Base-by-base conservation (phyloP, 35 echinoderm and acorn worm species). In the Ophiothrix spiculata region DNA sequence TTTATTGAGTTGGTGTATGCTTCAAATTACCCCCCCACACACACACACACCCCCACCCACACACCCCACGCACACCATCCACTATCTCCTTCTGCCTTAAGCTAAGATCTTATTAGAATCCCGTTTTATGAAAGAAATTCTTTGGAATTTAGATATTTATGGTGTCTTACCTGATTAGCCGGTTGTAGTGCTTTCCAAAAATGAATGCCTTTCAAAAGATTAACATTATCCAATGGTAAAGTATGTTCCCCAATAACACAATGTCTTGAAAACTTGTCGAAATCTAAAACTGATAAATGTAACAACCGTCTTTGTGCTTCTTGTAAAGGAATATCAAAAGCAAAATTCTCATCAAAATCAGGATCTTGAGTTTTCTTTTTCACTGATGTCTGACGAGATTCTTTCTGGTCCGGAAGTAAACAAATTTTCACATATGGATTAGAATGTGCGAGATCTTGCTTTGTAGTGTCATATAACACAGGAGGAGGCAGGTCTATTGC, bases 371-470 rank as follows among this genome's bases (percentile, higher is more conserved):
- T 98, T 83, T 98, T 98, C 79, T 86, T 41, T 88, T 94, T 98
- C 0, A 98, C 95, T 23, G 92, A 82, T 14, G 95, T 98, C 76
- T 98, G 95, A 36, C 86, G 83, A 10, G 95, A 94, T 56, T 94
- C 92, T 56, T 94, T 98, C 84, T 98, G 95, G 69, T 98, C 95
- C 1, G 95, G 95, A 33, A 98, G 80, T 25, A 98, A 89, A 84
- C 92, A 94, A 40, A 98, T 90, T 60, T 98, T 98, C 35, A 98
- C 95, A 74, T 98, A 98, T 1, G 95, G 95, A 69, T 98, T 98
- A 40, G 95, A 98, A 87, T 98, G 95, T 36, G 95, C 92, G 42
- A 98, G 82, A 82, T 98, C 95, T 83, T 94, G 92, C 32, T 89
- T 91, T 15, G 85, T 83, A 17, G 85, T 76, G 73, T 98, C 95